A percentile compares a stretch with the other conserved stretches of the same genome.
phyloP scores from a whole-genome alignment of 1,140 invertebrate genomes.

The Glossosoma conforme region DNA sequence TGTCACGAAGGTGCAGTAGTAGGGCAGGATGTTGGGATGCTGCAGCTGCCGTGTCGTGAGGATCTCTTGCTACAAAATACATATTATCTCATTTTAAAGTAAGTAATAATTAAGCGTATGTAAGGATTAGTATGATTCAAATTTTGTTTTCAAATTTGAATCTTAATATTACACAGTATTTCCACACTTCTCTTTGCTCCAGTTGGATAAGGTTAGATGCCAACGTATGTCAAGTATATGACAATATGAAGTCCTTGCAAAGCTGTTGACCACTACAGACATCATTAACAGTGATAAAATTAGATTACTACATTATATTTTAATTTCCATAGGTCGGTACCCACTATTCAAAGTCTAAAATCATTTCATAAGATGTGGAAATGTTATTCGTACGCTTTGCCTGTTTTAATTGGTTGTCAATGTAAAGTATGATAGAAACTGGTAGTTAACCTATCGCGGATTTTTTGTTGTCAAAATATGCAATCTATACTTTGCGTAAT shows the following conservation, averaged over 20 bases:
- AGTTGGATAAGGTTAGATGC: background rate
- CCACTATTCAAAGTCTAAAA: background rate
- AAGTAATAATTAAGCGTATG: background rate
- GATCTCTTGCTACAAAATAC: slow-evolving; percentile 65
- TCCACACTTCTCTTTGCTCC: background rate
- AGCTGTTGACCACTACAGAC: no score
- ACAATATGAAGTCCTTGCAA: background rate
- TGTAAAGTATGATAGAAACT: no score
- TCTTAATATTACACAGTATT: background rate
- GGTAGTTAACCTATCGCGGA: no score
- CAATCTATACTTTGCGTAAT: slow-evolving; percentile 10
- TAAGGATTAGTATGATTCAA: background rate
- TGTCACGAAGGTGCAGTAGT: slow-evolving; percentile 68
- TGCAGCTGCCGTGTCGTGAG: slow-evolving; percentile 68
- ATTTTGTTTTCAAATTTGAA: background rate
- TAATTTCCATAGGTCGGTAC: no score
- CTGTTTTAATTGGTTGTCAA: no score
- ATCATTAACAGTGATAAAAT: no score
- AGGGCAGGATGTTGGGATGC: slow-evolving; percentile 71
- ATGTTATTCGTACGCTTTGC: no score
- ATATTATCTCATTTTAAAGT: background rate
- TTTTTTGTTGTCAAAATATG: background rate
- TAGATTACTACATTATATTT: no score
- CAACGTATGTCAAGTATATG: background rate
- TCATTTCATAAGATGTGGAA: no score